Evolutionary conservation across 2,797 vertebrate species (phyloP).

Genomic region (Cygnus olor): DNA sequence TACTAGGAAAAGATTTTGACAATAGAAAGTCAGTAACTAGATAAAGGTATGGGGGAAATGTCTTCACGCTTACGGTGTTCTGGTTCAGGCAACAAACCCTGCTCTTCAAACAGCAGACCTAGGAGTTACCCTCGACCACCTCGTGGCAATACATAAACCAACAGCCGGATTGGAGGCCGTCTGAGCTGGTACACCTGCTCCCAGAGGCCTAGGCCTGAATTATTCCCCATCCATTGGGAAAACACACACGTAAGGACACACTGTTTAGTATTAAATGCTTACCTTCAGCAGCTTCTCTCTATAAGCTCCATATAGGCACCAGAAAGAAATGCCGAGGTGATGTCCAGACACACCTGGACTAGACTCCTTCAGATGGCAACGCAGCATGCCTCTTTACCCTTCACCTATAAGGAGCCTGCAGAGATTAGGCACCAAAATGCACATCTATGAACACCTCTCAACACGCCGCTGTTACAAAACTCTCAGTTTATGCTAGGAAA

Average conservation of each 20-base stretch:
- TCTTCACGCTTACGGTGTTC: neutral
- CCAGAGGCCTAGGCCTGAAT: neutral
- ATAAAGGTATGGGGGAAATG: neutral
- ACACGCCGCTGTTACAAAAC: neutral
- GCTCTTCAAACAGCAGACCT: neutral
- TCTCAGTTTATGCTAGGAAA: neutral
- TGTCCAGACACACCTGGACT: neutral
- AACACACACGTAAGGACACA: neutral
- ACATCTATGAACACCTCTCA: neutral
- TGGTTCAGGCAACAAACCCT: neutral
- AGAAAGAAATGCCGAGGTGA: neutral
- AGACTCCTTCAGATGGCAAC: neutral
- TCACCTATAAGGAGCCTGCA: neutral
- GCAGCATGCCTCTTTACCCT: neutral
- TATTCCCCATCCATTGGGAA: neutral
- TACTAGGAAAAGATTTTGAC: neutral
- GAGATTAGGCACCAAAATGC: neutral
- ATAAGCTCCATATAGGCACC: neutral
- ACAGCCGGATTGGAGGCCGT: neutral
- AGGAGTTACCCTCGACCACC: neutral
- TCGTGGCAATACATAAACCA: neutral
- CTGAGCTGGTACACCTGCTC: neutral
- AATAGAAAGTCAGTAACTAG: neutral
- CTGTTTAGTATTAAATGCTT: neutral
- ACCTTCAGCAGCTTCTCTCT: neutral